A percentile compares a stretch with the other conserved stretches of the same genome.
phyloP scores from a whole-genome alignment of 1,140 invertebrate genomes.

The Leptinotarsa texana region DNA sequence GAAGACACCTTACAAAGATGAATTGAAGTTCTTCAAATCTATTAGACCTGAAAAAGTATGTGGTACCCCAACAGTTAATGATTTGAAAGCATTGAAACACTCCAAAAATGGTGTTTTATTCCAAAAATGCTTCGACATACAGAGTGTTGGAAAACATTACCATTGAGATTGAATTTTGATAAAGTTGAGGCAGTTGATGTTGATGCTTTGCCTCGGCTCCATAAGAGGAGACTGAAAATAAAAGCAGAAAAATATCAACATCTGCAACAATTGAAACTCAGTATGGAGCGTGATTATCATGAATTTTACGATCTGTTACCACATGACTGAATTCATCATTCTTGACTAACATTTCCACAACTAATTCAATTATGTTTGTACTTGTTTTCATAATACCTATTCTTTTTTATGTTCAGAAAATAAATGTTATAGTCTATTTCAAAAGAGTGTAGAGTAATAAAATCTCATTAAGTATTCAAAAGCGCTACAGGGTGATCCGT shows the following conservation, averaged over 20 bases:
- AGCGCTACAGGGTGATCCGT: too few species aligned
- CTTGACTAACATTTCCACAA: background rate
- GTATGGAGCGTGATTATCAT: background rate
- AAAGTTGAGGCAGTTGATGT: background rate
- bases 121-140: too few species aligned
- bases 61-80: conserved; percentile 31
- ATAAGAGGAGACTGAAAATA: too few species aligned
- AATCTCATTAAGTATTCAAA: too few species aligned
- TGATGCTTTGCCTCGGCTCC: background rate
- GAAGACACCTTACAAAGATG: conserved; percentile 24
- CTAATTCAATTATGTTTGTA: too few species aligned
- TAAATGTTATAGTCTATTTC: too few species aligned
- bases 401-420: too few species aligned
- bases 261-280: background rate
- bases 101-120: conserved; percentile 19
- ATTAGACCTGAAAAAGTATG: conserved; percentile 28
- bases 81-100: conserved; percentile 32
- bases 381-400: too few species aligned
- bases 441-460: too few species aligned
- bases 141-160: background rate
- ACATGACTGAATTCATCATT: background rate
- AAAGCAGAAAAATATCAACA: background rate
- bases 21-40: conserved; percentile 4
- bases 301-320: conserved; percentile 3
- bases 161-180: background rate